Conservation (phyloP, 37 sponge, comb jelly and placozoan species). For the Diacarnus erythraeanus region DNA sequence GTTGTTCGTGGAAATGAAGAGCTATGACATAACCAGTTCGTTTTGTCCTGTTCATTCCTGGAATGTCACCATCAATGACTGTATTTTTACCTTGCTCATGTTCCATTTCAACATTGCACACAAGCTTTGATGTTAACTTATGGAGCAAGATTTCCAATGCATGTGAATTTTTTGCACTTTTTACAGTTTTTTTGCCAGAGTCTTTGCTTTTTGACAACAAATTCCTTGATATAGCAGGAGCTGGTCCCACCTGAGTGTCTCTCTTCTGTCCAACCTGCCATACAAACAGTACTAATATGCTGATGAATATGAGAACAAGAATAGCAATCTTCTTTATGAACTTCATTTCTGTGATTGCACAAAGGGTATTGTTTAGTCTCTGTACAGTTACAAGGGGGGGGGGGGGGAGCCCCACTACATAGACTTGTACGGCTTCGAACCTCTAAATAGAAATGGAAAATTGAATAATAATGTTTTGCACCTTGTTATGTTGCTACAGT, state of each 20-base stretch:
- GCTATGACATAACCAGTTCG: conserved; percentile 31
- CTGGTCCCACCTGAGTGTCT: background rate
- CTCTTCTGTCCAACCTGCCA: background rate
- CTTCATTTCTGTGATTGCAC: background rate
- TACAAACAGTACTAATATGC: background rate
- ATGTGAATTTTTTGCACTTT: background rate
- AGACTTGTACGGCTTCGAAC: background rate
- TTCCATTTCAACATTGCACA: background rate
- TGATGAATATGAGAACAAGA: background rate
- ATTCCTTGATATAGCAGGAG: background rate
- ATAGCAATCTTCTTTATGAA: background rate
- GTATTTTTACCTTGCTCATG: background rate
- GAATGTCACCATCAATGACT: background rate
- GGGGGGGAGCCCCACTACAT: too few relatives aligned
- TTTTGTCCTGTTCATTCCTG: background rate
- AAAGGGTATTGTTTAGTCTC: too few relatives aligned
- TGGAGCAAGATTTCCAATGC: background rate
- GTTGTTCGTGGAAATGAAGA: conserved; percentile 34
- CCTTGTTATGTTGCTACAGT: too few relatives aligned
- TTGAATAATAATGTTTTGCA: background rate
- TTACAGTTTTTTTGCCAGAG: background rate
- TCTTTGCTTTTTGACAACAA: background rate
- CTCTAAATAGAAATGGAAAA: background rate
- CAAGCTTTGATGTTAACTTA: background rate
- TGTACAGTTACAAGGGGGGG: too few relatives aligned